These are phyloP conservation scores for Anarhynchus alexandrinus DNA, from an alignment of 2,113 vertebrate genomes.

Conservation along the genomic window DNA sequence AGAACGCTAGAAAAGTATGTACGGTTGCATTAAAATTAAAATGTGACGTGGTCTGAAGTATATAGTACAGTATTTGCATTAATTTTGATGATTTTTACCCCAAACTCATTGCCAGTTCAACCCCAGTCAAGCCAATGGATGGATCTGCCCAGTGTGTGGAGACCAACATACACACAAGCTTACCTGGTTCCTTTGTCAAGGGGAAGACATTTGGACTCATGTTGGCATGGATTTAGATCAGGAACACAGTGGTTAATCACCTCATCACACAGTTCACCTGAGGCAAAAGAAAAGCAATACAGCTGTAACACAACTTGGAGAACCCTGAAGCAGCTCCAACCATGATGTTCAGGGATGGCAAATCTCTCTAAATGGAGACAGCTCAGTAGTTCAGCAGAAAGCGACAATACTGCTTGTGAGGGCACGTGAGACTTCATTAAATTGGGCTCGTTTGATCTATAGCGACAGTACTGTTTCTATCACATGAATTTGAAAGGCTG, in stretches of 20 bases:
- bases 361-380: not conserved
- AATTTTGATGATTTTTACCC: not conserved
- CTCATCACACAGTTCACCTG: conserved; percentile 94
- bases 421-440: not conserved
- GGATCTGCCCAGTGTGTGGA: not conserved
- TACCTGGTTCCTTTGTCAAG: conserved; percentile 85
- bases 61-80: not conserved
- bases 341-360: not conserved
- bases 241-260: conserved; percentile 86
- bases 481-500: not conserved
- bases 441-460: not conserved
- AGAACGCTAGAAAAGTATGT: not conserved
- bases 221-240: conserved; percentile 87
- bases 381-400: not conserved
- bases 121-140: not conserved
- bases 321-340: not conserved
- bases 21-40: not conserved
- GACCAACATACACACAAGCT: not conserved
- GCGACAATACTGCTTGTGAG: not conserved
- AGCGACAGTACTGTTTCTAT: not conserved
- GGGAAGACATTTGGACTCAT: conserved; percentile 89
- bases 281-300: conserved; percentile 6
- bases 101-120: not conserved
- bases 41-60: not conserved
- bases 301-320: not conserved